Base-by-base conservation (phyloP, 2,797 vertebrate genomes). In the Etheostoma perlongum region DNA sequence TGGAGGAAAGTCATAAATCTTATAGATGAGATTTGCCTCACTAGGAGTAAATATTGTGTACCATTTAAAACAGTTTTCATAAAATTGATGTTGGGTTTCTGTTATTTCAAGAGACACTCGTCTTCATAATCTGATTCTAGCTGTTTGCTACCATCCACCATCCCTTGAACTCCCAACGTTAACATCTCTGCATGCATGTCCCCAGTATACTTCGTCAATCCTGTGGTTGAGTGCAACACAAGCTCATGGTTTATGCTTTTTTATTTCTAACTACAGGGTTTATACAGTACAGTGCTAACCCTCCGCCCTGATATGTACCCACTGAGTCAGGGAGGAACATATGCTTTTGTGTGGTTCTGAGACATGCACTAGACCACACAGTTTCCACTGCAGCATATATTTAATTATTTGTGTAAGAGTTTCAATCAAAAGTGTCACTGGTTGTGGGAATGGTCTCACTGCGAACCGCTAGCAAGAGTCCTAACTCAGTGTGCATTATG, bases 231-330 rank as follows among this genome's bases (percentile, higher is more conserved):
- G 67, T 67, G 25, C 46, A 73, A 75, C 74, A 71, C 61, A 76
- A 78, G 48, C 75, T 70, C 53, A 64, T 70, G 62, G 68, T 82
- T 78, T 78, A 21, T 67, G 61, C 54, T 69, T 63, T 59, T 74
- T 68, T 67, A 81, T 74, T 59, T 79, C 42, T 66, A 84, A 81
- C 51, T 83, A 73, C 78, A 81, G 81, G 42, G 76, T 76, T 88
- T 46, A 51, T 71, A 47, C 61, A 54, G 49, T n/a, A 54, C 61
- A 54, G 53, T n/a, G 42, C 69, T 71, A 79, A 76, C 52, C 61
- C 70, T 86, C 67, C 16, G 8, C 49, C 67, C 64, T 63, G 59
- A 78, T 80, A 40, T 2, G 1, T 40, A 72, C 63, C 74, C 76
- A 75, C 61, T 19, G 54, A 75, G 67, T 59, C 59, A 46, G 47